A percentile compares a stretch with the other conserved stretches of the same genome.
Evolutionary conservation across 2,797 vertebrate species (phyloP).

Genomic region (Phyllotis vaccarum): DNA sequence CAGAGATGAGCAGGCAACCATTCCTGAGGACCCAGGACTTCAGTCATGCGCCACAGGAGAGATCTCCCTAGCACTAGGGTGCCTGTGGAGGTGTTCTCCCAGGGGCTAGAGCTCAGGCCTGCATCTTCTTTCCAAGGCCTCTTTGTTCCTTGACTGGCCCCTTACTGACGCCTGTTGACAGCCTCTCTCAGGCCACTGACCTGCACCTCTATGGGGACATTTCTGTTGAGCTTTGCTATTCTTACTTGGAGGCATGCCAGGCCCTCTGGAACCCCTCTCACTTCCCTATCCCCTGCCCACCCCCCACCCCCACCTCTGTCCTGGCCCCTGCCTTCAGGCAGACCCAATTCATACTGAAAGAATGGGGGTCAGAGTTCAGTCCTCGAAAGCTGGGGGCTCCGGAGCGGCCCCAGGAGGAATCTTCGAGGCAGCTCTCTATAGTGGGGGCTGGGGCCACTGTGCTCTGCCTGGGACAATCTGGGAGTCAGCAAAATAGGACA

Average conservation of each 20-base stretch:
- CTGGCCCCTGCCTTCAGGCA: conserved; percentile 47
- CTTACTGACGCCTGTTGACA: not conserved
- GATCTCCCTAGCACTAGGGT: no score
- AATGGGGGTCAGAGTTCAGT: conserved; percentile 83
- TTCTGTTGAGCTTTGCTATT: conserved; percentile 75
- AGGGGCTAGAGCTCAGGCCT: not conserved
- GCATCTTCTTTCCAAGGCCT: conserved; percentile 31
- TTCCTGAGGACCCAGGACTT: not conserved
- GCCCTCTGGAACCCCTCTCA: not conserved
- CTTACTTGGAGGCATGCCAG: conserved; percentile 55
- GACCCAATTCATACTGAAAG: conserved; percentile 70
- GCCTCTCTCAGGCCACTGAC: conserved; percentile 62
- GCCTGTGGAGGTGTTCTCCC: not conserved
- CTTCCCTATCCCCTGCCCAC: not conserved
- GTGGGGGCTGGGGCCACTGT: not conserved
- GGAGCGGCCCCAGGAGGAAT: conserved; percentile 58
- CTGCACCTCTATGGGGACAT: not conserved
- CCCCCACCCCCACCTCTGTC: not conserved
- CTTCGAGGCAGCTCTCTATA: conserved; percentile 17
- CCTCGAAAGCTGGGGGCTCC: conserved; percentile 56
- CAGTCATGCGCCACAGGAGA: not conserved
- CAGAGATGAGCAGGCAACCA: not conserved
- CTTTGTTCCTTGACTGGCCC: conserved; percentile 66
- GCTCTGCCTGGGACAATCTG: not conserved
- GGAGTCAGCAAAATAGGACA: conserved; percentile 72